Base-by-base conservation (phyloP, 2,888 invertebrate genomes). In the Diarsia brunnea region DNA sequence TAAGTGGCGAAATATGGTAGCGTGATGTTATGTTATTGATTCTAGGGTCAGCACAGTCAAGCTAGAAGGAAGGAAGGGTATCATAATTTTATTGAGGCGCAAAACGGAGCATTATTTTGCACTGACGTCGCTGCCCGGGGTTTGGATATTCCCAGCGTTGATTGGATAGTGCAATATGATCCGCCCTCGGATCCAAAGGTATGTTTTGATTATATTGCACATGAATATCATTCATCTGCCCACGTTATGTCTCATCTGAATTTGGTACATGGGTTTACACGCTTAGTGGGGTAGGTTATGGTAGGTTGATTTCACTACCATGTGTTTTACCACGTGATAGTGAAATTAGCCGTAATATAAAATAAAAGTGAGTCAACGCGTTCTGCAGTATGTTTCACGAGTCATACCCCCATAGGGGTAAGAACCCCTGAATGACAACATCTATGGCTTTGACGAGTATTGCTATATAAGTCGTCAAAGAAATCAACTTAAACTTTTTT, bases 91-190 rank as follows among this genome's bases (percentile, higher is more conserved):
- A 98, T 99, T 89, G 98, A 99, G 92, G 98, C 99, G 1, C 98
- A 98, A 86, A 97, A 97, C 71, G 99, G 99, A 2, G 98, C 98
- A 81, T 96, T 99, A 73, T 97, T 99, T 64, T 99, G 99, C 92
- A 99, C 99, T 0, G 99, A 99, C 95, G 99, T 99, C 0, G 99
- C 99, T 16, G 99, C 99, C 0, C 97, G 99, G 95, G 99, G 99
- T 69, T 95, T 99, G 84, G 99, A 99, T 93, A 99, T 99, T 94
- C 99, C 99, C 0, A 97, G 98, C 72, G 99, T 99, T 0, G 99
- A 99, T 94, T 99, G 99, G 99, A 99, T 99, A 91, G 99, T 99
- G 0, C 99, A 99, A 92, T 99, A 98, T 92, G 99, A 99, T 97
- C 99, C 99, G 16, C 99, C 99, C 91, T 99, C 99, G 97, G 99